Base-by-base conservation (phyloP, 1,140 invertebrate species). In the honey bee (Apis mellifera) region DNA sequence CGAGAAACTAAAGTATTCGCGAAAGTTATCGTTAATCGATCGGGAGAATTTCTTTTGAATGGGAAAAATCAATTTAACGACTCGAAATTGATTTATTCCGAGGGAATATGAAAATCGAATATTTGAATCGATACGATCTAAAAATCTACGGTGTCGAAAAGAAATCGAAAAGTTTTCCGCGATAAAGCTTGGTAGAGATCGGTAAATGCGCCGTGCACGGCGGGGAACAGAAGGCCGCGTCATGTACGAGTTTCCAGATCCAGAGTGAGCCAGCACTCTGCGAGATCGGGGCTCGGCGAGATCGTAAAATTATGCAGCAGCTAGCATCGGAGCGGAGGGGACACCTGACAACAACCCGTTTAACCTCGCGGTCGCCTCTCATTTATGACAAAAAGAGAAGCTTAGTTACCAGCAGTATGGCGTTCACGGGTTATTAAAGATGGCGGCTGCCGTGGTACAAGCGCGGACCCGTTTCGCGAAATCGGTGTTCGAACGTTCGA, bases 311-410 rank as follows among this genome's bases (percentile, higher is more conserved):
- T 91, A 93, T 92, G 90, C 91, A 92, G 91, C 75, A 84, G 85
- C 80, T 83, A 81, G 59, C 73, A 80, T 71, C 78, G 72, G 32
- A 32, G 87, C 85, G 86, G 89, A 89, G 88, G 90, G 90, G 86
- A 90, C 89, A 90, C 88, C 84, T 91, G 90, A 91, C 92, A 93
- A 93, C 90, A 93, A 93, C 90, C 92, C 88, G 90, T 92, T 93
- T 91, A 92, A 92, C 90, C 90, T 92, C 90, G 89, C 86, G 86
- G 79, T 82, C 86, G 87, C 76, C 85, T 89, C 91, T 92, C 84
- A 87, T 91, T 86, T 90, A 90, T 91, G 85, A 91, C 89, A 93
- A 93, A 93, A 92, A 92, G 90, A 91, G 84, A 78, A 89, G 78
- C 71, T 26, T 85, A 88, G 73, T 32, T 32, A 32, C 87, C 90